phyloP scores from a whole-genome alignment of 2,797 vertebrate species.

The Chiloscyllium punctatum region DNA sequence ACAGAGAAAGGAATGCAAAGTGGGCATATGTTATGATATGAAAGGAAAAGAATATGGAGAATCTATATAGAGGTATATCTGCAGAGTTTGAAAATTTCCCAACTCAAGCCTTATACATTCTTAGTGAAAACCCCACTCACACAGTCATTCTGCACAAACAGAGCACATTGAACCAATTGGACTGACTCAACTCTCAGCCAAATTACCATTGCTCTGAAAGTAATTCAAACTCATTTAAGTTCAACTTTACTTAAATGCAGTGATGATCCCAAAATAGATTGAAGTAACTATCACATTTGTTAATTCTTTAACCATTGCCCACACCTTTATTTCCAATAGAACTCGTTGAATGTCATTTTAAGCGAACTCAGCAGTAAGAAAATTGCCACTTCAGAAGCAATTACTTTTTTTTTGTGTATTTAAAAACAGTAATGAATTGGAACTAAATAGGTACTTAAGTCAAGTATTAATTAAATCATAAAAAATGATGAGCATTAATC shows the following conservation, averaged over 20 bases:
- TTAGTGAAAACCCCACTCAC: too few relatives aligned
- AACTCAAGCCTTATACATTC: too few relatives aligned
- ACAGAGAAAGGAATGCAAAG: too few relatives aligned
- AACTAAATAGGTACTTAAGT: conserved; percentile 11
- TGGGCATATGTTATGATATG: too few relatives aligned
- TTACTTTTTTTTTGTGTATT: neutral
- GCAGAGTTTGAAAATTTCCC: too few relatives aligned
- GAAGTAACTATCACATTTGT: neutral
- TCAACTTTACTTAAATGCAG: neutral
- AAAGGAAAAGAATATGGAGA: too few relatives aligned
- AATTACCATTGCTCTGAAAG: neutral
- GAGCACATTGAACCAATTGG: neutral
- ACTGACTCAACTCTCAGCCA: neutral
- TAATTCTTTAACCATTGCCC: neutral
- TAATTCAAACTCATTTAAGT: neutral
- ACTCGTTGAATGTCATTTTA: neutral
- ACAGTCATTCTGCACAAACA: neutral
- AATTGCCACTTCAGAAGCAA: neutral
- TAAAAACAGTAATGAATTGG: neutral
- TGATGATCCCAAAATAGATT: neutral
- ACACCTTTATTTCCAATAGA: neutral
- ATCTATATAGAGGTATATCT: too few relatives aligned
- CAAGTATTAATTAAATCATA: conserved; percentile 20
- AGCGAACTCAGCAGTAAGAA: neutral
- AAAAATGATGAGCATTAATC: conserved; percentile 2